Percentiles rank a stretch among this genome's conserved stretches.
Conservation (phyloP, 2,113 vertebrate genomes). For the Hyperopisus bebe region DNA sequence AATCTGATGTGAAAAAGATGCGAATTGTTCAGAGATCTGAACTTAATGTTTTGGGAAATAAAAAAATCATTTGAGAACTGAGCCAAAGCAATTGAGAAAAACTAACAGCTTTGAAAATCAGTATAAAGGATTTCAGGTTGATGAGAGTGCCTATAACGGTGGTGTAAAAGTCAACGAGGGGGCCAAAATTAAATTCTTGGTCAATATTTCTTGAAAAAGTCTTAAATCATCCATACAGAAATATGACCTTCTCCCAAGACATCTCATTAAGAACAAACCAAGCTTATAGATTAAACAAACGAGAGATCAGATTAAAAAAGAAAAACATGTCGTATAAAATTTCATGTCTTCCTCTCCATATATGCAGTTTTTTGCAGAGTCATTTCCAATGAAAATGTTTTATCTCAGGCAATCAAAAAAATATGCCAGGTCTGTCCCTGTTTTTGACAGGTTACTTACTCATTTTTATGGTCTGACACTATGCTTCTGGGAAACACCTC, state of each 20-base stretch:
- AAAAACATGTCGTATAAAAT: neutral
- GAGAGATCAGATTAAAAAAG: neutral
- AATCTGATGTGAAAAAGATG: no score
- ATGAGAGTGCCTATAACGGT: neutral
- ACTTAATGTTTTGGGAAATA: no score
- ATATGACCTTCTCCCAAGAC: neutral
- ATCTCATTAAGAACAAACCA: neutral
- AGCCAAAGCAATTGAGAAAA: no score
- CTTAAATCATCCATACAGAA: neutral
- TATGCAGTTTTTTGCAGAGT: neutral
- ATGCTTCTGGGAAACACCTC: no score
- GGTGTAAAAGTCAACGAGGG: neutral
- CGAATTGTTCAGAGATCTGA: no score
- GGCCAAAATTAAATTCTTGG: neutral
- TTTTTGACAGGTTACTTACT: no score
- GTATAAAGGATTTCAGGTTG: neutral
- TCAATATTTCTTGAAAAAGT: neutral
- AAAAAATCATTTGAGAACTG: no score
- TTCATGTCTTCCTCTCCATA: neutral
- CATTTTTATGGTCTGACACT: no score
- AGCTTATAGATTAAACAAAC: neutral
- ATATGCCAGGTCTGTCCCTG: no score
- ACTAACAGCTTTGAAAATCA: neutral
- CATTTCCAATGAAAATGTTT: neutral
- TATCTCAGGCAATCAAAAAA: neutral